Evolutionary conservation across 1,140 invertebrate genomes (phyloP).

Genomic region (Streblospio benedicti): DNA sequence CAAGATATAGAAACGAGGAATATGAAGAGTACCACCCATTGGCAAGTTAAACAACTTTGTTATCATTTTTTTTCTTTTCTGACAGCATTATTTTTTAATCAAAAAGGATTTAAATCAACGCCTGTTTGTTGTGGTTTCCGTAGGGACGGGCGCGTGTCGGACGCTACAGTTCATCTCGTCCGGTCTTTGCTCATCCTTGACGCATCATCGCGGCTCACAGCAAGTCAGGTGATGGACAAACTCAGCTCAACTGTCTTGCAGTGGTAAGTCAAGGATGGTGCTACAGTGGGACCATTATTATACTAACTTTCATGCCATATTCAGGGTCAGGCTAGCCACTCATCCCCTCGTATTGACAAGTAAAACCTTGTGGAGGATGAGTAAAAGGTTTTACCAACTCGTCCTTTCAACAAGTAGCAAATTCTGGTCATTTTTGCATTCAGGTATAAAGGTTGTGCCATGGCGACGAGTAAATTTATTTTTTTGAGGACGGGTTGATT

Average conservation of each 20-base stretch:
- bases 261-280: constrained; percentile 43
- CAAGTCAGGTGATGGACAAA: constrained; percentile 53
- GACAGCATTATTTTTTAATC: not conserved
- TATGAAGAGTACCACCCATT: not conserved
- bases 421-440: too few relatives aligned
- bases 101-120: not conserved
- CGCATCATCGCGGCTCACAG: constrained; percentile 53
- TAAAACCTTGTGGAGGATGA: too few relatives aligned
- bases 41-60: not conserved
- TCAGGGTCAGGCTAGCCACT: too few relatives aligned
- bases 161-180: constrained; percentile 53
- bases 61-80: not conserved
- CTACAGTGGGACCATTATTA: too few relatives aligned
- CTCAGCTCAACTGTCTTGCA: constrained; percentile 49
- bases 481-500: too few relatives aligned
- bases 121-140: constrained; percentile 18
- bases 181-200: constrained; percentile 54
- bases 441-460: too few relatives aligned
- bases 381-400: too few relatives aligned
- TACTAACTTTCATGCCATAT: too few relatives aligned
- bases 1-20: not conserved
- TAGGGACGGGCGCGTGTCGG: constrained; percentile 55
- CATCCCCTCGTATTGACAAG: too few relatives aligned
- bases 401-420: too few relatives aligned
- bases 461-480: too few relatives aligned